Percentiles rank a stretch among this genome's conserved stretches.
These are phyloP conservation scores for Cryptus viduatorius DNA, from an alignment of 2,888 invertebrate genomes.

Conservation along the genomic window DNA sequence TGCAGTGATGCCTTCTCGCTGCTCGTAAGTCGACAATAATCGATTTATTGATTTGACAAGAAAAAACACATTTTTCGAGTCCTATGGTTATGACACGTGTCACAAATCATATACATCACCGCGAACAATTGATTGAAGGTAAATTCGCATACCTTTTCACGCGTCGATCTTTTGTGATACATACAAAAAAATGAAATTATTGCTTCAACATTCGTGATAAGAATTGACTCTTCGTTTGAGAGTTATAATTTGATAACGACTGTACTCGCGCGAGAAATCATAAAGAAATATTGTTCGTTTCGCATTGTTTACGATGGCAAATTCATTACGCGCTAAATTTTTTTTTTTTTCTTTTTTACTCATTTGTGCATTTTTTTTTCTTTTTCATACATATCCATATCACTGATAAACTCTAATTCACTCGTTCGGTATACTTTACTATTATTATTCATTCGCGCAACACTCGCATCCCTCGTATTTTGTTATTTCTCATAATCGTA, in stretches of 20 bases:
- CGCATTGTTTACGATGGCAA: conserved; percentile 31
- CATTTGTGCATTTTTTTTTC: conserved; percentile 68
- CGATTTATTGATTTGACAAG: background rate
- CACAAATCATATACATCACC: conserved; percentile 40
- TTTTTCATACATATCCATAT: conserved; percentile 55
- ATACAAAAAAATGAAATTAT: conserved; percentile 27
- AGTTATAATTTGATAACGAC: background rate
- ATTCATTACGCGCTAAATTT: conserved; percentile 67
- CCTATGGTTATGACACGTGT: background rate
- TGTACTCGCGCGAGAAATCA: conserved; percentile 11
- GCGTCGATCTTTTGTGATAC: background rate
- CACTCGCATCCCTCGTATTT: conserved; percentile 31
- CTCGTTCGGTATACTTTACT: conserved; percentile 47
- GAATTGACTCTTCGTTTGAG: conserved; percentile 28
- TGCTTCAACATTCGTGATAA: conserved; percentile 12
- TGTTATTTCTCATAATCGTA: conserved; percentile 49
- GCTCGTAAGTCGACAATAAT: conserved; percentile 35
- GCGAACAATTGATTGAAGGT: background rate
- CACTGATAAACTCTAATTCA: conserved; percentile 48
- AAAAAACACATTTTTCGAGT: conserved; percentile 6
- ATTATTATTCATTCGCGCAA: conserved; percentile 51
- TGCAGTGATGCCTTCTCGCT: background rate
- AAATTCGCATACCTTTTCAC: conserved; percentile 16
- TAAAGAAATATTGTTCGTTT: conserved; percentile 22
- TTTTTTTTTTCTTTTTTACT: conserved; percentile 45